phyloP scores from a whole-genome alignment of 2,797 vertebrate species.

The Orientallactaga sibirica region DNA sequence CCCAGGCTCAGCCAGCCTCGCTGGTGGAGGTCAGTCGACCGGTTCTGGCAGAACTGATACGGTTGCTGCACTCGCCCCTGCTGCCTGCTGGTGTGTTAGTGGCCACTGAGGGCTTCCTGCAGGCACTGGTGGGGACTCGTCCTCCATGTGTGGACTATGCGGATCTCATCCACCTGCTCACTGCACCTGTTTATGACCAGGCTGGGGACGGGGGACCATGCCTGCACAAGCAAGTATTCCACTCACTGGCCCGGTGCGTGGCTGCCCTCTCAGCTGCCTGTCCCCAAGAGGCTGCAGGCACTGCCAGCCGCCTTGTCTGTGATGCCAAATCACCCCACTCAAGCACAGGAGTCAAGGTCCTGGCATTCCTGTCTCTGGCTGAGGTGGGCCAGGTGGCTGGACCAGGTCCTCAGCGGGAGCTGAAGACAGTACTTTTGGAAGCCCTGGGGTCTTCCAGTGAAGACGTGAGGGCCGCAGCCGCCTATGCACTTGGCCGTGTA shows the following conservation, averaged over 20 bases:
- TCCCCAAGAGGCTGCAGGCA: slow-evolving; percentile 90
- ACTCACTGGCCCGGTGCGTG: slow-evolving; percentile 94
- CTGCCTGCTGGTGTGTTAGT: slow-evolving; percentile 92
- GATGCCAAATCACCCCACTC: slow-evolving; percentile 91
- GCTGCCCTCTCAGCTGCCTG: slow-evolving; percentile 92
- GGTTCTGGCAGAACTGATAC: slow-evolving; percentile 90
- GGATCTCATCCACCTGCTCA: slow-evolving; percentile 92
- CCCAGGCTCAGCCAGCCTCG: slow-evolving; percentile 91
- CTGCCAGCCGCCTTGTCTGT: slow-evolving; percentile 90
- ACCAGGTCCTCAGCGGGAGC: slow-evolving; percentile 92
- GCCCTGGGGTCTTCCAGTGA: slow-evolving; percentile 94
- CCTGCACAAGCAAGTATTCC: slow-evolving; percentile 93
- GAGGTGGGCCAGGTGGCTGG: slow-evolving; percentile 92
- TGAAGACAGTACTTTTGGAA: slow-evolving; percentile 93
- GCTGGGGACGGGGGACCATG: not conserved
- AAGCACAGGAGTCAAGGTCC: slow-evolving; percentile 90
- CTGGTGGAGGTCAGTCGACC: slow-evolving; percentile 91
- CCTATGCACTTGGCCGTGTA: slow-evolving; percentile 93
- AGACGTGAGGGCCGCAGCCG: slow-evolving; percentile 94
- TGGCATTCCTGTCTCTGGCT: slow-evolving; percentile 94
- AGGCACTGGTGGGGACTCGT: slow-evolving; percentile 91
- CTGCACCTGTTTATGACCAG: slow-evolving; percentile 87
- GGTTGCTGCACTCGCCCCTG: slow-evolving; percentile 93
- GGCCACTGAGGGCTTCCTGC: slow-evolving; percentile 92
- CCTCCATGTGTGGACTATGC: slow-evolving; percentile 88